Evolutionary conservation across 2,888 invertebrate species (phyloP).

Genomic region (Graphium colonna): DNA sequence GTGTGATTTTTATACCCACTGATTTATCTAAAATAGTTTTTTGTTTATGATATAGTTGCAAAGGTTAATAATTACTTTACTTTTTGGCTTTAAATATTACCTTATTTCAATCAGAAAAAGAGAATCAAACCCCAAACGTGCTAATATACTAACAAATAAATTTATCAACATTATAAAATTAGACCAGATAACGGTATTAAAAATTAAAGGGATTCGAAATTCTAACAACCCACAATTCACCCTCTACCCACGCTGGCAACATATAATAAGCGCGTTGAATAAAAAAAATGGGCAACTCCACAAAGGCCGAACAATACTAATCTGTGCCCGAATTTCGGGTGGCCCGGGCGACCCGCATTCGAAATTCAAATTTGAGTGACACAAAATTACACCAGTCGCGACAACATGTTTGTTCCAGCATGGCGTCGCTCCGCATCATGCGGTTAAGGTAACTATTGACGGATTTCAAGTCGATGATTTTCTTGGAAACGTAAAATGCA

Average conservation of each 20-base stretch:
- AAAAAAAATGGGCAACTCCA: neutral
- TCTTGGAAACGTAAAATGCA: neutral
- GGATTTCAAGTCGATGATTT: neutral
- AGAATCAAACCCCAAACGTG: too few species aligned
- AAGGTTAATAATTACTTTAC: too few species aligned
- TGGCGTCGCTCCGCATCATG: conserved; percentile 21
- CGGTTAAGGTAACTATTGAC: too few species aligned
- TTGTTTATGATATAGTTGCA: too few species aligned
- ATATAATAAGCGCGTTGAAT: neutral
- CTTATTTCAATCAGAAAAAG: too few species aligned
- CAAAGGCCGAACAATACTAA: conserved; percentile 32
- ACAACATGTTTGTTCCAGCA: conserved; percentile 34
- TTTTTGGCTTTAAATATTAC: too few species aligned
- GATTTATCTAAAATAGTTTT: too few species aligned
- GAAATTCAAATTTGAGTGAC: conserved; percentile 65
- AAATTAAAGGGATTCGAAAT: neutral
- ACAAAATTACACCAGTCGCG: conserved; percentile 45
- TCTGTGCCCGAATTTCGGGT: conserved; percentile 39
- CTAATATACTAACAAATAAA: too few species aligned
- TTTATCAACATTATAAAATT: too few species aligned
- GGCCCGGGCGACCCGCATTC: conserved; percentile 39
- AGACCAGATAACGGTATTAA: too few species aligned
- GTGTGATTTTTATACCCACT: too few species aligned
- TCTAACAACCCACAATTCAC: neutral
- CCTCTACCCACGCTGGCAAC: neutral